Base-by-base conservation (phyloP, 2,113 vertebrate genomes). In the Chaetodon trifascialis region DNA sequence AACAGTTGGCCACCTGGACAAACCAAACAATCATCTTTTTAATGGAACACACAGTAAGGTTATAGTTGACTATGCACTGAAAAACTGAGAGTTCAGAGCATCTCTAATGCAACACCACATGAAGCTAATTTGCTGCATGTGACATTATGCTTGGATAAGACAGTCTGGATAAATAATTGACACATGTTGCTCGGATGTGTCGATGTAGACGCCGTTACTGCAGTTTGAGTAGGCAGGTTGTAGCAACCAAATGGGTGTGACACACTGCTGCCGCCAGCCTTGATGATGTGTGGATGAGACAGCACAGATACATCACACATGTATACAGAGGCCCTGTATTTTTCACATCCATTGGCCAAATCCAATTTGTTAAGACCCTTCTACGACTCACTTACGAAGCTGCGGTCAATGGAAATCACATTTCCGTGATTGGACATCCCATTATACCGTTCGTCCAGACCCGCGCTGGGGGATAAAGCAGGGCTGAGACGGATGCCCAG, bases 391-490 rank as follows among this genome's bases (percentile, higher is more conserved):
- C 95, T 96, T 96, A 96, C 89, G 76, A 79, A 94, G 89, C 95
- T 91, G 90, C 88, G 92, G 86, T 95, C 92, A 93, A 94, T 92
- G 91, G 93, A 97, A 96, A 97, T 96, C 91, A 90, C 94, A 96
- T 95, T 95, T 95, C 93, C 87, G 87, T 95, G 93, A 95, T 96
- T 97, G 96, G 95, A 96, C 96, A 94, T 95, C 95, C 95, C 95
- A 96, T 96, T 96, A 95, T 95, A 94, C 91, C 79, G 87, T 93
- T 83, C 71, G 89, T 89, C 94, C 94, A 94, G 94, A 93, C 93
- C 93, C 79, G 80, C 92, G 87, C 90, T 86, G 84, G 88, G 92
- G 93, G 93, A 93, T 91, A 91, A 91, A 93, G 90, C 91, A 62
- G 74, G 84, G 89, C 86, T 72, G 87, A 94, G 94, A 92, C 90